A percentile compares a stretch with the other conserved stretches of the same genome.
phyloP scores from a whole-genome alignment of 2,888 invertebrate genomes.

The Himalopsyche japonica region DNA sequence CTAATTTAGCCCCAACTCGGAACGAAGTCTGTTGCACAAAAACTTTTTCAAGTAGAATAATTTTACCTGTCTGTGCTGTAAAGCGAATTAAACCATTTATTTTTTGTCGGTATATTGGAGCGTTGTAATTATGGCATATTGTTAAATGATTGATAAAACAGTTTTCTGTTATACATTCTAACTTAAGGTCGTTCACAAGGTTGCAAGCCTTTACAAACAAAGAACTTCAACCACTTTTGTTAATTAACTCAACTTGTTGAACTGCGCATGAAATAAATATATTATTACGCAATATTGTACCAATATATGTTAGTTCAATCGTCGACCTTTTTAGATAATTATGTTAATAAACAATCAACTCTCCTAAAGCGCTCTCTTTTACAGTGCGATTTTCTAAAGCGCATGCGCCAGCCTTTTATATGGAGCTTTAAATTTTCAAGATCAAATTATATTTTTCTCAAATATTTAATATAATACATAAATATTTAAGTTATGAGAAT shows the following conservation, averaged over 20 bases:
- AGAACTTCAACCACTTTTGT: neutral
- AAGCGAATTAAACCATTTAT: slow-evolving; percentile 3
- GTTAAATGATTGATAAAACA: slow-evolving; percentile 12
- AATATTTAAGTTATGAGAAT: too few species aligned
- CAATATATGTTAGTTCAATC: too few species aligned
- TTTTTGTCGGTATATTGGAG: slow-evolving; percentile 6
- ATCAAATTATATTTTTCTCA: too few species aligned
- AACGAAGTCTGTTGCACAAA: too few species aligned
- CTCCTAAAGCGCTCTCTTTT: too few species aligned
- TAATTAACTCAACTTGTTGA: neutral
- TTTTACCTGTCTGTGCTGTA: neutral
- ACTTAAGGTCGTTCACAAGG: slow-evolving; percentile 23
- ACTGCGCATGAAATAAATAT: neutral
- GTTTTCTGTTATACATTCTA: slow-evolving; percentile 18
- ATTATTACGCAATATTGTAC: neutral
- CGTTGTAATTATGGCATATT: slow-evolving; percentile 3
- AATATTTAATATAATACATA: too few species aligned
- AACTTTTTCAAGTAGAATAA: neutral
- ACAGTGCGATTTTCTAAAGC: too few species aligned
- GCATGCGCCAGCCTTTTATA: too few species aligned
- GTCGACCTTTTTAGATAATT: too few species aligned
- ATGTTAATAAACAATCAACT: too few species aligned
- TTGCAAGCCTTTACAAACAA: neutral
- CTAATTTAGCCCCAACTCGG: too few species aligned
- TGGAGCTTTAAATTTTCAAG: too few species aligned